These are phyloP conservation scores for Lepidurus couesii DNA, from an alignment of 1,140 invertebrate genomes.

Conservation along the genomic window DNA sequence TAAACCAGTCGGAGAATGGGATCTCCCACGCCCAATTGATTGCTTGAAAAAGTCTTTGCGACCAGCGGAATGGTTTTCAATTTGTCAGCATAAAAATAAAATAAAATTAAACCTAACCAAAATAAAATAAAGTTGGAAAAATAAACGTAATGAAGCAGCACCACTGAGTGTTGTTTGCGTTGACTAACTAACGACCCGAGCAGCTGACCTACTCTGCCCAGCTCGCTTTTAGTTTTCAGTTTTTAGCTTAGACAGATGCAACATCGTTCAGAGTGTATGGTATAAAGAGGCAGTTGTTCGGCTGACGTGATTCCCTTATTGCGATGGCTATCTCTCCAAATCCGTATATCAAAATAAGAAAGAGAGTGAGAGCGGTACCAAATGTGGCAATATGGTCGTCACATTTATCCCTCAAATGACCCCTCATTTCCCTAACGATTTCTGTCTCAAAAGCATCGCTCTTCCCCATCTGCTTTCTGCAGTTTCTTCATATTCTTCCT, in stretches of 20 bases:
- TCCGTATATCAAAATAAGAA: neutral
- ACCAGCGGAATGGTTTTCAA: neutral
- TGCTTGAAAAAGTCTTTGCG: neutral
- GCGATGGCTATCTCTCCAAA: neutral
- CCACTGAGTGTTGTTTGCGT: neutral
- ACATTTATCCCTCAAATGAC: neutral
- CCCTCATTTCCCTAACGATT: too few species aligned
- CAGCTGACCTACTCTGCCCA: neutral
- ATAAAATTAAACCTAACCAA: neutral
- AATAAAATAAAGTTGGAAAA: neutral
- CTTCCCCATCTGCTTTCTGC: too few species aligned
- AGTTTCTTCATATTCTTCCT: too few species aligned
- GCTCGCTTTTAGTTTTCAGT: neutral
- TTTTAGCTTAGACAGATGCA: neutral
- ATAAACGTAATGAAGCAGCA: neutral
- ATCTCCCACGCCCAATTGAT: conserved; percentile 8
- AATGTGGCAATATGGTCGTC: neutral
- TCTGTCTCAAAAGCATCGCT: too few species aligned
- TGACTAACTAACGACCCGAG: neutral
- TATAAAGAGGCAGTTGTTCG: neutral
- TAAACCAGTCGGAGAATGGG: neutral
- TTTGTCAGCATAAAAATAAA: neutral
- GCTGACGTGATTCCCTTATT: neutral
- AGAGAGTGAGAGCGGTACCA: neutral
- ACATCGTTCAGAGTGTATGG: neutral